Evolutionary conservation across 2,888 invertebrate species (phyloP), one percentile per base, ranked within the genome.

Genomic region (Drosophila barbarae): DNA sequence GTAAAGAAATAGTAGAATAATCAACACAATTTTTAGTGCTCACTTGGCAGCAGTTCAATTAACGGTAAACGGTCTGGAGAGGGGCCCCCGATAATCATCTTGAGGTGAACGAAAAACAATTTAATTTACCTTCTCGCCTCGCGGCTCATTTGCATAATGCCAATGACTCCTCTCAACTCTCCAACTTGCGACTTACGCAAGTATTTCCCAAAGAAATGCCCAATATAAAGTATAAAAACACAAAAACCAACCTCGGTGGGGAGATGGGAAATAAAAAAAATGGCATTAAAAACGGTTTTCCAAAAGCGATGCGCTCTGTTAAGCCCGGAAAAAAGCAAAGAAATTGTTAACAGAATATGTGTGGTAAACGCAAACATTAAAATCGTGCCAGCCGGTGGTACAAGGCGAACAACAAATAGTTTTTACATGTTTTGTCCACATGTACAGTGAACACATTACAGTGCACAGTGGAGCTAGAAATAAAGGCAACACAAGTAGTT

Each of bases 301-400:
- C 51, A 53, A 72, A 68, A 72, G 39, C 60, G 80, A 65, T 78
- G 63, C 77, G 83, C 84, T 81, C 81, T 81, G 77, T 84, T 84
- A 82, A 78, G 54, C 57, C 34, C 47, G 41, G 50, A 77, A 70
- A 78, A 60, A 59, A 49, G 52, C 68, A 69, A 80, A 47, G 51
- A 70, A 69, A 69, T 69, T 69, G 69, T 60, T 65, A 54, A 69
- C 56, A 66, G 58, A 53, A 56, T 56, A 15, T 56, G 54, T 56
- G 53, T 26, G 26, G 59, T 38, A 46, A 60, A 28, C 59, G 44
- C 59, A 60, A 53, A 51, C 64, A 63, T 53, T 15, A 72, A 74
- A 70, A 73, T 70, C 70, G 69, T 56, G 60, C 57, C 69, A 72
- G 69, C 59, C 63, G 44, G 35, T 42, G 23, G 23, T 60, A 74